Conservation (phyloP, 2,888 invertebrate genomes). For the Eupithecia exiguata region DNA sequence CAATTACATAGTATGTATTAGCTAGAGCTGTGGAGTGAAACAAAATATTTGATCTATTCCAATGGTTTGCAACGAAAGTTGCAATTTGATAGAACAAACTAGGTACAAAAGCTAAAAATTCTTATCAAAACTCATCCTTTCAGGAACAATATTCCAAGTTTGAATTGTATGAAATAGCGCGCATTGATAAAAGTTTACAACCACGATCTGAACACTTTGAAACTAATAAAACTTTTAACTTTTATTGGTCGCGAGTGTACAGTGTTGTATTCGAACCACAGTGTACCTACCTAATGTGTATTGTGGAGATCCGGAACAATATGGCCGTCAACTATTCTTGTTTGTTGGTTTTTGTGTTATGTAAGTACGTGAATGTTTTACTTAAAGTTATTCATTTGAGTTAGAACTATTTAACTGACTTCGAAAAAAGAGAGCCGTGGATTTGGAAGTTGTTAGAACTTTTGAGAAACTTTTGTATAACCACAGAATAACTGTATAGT, state of each 20-base stretch:
- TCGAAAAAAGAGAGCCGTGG: no score
- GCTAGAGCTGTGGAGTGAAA: not conserved
- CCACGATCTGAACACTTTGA: slow-evolving; percentile 48
- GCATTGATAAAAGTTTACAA: slow-evolving; percentile 49
- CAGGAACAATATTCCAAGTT: slow-evolving; percentile 47
- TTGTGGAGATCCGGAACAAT: slow-evolving; percentile 23
- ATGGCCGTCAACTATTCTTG: slow-evolving; percentile 27
- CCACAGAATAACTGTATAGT: no score
- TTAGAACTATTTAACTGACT: no score
- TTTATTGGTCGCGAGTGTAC: slow-evolving; percentile 58
- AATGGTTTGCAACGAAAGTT: not conserved
- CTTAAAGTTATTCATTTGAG: not conserved
- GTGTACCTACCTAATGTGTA: slow-evolving; percentile 23
- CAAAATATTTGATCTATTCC: not conserved
- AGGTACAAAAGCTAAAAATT: slow-evolving; percentile 27
- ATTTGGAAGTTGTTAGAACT: no score
- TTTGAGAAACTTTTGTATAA: no score
- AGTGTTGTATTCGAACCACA: slow-evolving; percentile 43
- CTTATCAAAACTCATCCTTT: slow-evolving; percentile 41
- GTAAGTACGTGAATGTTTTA: not conserved
- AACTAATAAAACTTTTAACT: slow-evolving; percentile 58
- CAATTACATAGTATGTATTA: not conserved
- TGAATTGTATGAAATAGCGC: slow-evolving; percentile 49
- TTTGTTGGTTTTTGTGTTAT: slow-evolving; percentile 1
- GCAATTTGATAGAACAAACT: slow-evolving; percentile 12